Conservation (phyloP, 2,113 vertebrate species). For the Corythaixoides concolor region DNA sequence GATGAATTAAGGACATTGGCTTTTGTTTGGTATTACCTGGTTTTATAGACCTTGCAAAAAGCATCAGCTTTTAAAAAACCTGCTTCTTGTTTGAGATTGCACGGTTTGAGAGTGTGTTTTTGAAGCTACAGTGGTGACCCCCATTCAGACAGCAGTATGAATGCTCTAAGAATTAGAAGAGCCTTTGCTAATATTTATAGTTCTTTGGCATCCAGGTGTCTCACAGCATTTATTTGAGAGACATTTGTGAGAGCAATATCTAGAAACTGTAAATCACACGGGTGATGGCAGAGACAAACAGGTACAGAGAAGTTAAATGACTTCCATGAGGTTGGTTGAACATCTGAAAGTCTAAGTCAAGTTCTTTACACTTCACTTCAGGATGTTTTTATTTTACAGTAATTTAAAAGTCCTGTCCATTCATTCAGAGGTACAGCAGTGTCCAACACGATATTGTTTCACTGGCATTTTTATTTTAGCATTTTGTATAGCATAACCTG, state of each 20-base stretch:
- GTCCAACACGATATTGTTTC: not conserved
- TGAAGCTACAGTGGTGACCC: not conserved
- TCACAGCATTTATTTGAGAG: not conserved
- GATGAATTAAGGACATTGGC: not conserved
- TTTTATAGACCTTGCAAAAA: not conserved
- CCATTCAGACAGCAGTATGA: fast-evolving
- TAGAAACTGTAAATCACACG: not conserved
- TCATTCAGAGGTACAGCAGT: not conserved
- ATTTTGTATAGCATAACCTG: not conserved
- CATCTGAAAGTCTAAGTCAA: not conserved
- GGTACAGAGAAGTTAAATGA: not conserved
- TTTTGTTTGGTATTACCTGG: not conserved
- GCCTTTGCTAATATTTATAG: not conserved
- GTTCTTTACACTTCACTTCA: not conserved
- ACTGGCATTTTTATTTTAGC: not conserved
- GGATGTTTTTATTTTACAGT: not conserved
- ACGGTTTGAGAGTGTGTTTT: not conserved
- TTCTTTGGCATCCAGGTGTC: not conserved
- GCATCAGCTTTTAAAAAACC: not conserved
- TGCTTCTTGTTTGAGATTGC: not conserved
- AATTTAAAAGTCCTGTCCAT: not conserved
- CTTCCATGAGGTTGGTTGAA: not conserved
- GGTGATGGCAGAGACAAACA: not conserved
- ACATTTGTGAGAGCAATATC: not conserved
- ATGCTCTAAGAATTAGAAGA: not conserved